These are phyloP conservation scores for Burhinus oedicnemus DNA, from an alignment of 2,113 vertebrate species.

Conservation along the genomic window DNA sequence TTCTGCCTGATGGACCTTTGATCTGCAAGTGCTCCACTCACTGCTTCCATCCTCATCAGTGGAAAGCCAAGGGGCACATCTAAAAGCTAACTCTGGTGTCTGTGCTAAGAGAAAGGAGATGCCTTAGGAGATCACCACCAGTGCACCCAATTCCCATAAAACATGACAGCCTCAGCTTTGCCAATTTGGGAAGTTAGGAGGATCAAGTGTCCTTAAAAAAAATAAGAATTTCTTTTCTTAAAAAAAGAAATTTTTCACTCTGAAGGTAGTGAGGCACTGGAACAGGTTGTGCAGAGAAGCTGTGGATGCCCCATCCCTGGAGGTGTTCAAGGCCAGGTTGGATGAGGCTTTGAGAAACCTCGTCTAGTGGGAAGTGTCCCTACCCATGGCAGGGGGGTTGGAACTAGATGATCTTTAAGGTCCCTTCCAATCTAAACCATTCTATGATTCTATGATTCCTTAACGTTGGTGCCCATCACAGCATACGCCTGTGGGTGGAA, in stretches of 20 bases:
- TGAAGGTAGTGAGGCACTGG: no score
- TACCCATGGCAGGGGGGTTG: no score
- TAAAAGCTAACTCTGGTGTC: background rate
- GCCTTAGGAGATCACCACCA: background rate
- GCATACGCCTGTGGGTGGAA: accelerated
- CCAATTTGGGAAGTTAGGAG: background rate
- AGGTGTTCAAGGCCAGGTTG: no score
- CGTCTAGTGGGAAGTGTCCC: no score
- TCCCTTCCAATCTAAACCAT: no score
- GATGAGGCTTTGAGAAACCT: no score
- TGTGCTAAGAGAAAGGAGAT: background rate
- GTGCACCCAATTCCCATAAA: background rate
- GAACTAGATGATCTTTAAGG: no score
- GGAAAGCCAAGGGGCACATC: background rate
- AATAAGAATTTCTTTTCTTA: no score
- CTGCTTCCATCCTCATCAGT: background rate
- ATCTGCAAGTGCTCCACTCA: background rate
- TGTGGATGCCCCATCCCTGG: no score
- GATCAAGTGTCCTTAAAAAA: background rate
- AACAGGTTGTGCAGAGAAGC: no score
- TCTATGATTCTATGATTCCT: no score
- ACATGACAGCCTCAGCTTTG: background rate
- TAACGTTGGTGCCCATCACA: accelerated
- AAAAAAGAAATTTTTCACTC: no score
- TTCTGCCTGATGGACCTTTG: accelerated